Base-by-base conservation (phyloP, 2,113 vertebrate genomes). In the Scatophagus argus region DNA sequence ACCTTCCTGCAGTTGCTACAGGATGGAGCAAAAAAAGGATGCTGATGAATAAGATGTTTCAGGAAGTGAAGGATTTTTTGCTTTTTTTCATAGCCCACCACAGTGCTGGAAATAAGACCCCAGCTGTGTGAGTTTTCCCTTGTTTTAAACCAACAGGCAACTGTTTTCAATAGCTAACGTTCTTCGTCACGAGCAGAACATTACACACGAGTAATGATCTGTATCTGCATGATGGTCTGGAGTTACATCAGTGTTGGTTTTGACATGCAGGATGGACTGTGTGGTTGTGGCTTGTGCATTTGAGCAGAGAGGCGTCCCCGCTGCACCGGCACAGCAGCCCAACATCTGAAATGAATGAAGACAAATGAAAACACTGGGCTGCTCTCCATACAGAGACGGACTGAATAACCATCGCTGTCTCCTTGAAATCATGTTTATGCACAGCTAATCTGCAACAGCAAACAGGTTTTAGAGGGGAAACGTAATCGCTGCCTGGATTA, bases 1-100 rank as follows among this genome's bases (percentile, higher is more conserved):
- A 63, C 46, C 36, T 89, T 89, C 85, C 80, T 83, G 64, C 62
- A 58, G 74, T 6, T 67, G 46, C 61, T 39, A 81, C 51, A 74
- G 29, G 65, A 60, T 68, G 71, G 62, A 78, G 67, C 32, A 58
- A 63, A 59, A n/a, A 69, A 38, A 56, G 41, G 17, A 44, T 23
- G 38, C 16, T 61, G 67, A 41, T 70, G 41, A 82, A 84, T 86
- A 0, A 66, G 62, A 38, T 43, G 43, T 46, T 46, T 63, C 46
- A 8, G 19, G 75, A n/a, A n/a, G n/a, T n/a, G n/a, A n/a, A n/a
- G n/a, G n/a, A n/a, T n/a, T n/a, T n/a, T n/a, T n/a, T n/a, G n/a
- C n/a, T n/a, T n/a, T n/a, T n/a, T n/a, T n/a, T 58, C 19, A 27
- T 52, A 29, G 61, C 70, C 34, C 51, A 55, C 31, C 52, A 36